These are phyloP conservation scores for Eidolon helvum DNA, from an alignment of 2,113 vertebrate species.

Conservation along the genomic window DNA sequence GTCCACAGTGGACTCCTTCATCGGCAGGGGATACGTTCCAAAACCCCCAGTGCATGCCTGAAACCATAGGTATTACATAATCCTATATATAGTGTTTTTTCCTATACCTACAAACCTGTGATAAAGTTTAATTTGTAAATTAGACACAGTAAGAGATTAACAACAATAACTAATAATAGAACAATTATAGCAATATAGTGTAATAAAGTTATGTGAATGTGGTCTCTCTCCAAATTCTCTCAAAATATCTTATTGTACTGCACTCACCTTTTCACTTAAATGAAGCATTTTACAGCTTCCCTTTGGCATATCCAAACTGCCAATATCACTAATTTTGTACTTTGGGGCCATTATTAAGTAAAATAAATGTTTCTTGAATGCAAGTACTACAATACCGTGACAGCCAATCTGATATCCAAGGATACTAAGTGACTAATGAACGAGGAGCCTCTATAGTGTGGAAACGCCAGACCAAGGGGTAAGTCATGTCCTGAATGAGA, in stretches of 20 bases:
- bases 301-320: background rate
- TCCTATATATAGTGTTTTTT: background rate
- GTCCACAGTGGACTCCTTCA: background rate
- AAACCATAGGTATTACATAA: background rate
- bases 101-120: background rate
- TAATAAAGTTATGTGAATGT: background rate
- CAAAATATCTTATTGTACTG: background rate
- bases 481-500: background rate
- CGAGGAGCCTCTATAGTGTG: background rate
- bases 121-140: background rate
- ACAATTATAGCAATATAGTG: background rate
- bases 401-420: background rate
- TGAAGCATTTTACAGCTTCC: background rate
- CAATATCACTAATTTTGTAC: background rate
- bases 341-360: background rate
- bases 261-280: background rate
- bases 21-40: background rate
- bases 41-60: background rate
- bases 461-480: background rate
- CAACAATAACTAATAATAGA: background rate
- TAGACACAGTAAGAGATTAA: too few relatives aligned
- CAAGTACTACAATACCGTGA: background rate
- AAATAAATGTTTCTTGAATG: background rate
- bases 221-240: background rate
- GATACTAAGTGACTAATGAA: background rate